Base-by-base conservation (phyloP, 2,113 vertebrate species). In the Aptenodytes forsteri region DNA sequence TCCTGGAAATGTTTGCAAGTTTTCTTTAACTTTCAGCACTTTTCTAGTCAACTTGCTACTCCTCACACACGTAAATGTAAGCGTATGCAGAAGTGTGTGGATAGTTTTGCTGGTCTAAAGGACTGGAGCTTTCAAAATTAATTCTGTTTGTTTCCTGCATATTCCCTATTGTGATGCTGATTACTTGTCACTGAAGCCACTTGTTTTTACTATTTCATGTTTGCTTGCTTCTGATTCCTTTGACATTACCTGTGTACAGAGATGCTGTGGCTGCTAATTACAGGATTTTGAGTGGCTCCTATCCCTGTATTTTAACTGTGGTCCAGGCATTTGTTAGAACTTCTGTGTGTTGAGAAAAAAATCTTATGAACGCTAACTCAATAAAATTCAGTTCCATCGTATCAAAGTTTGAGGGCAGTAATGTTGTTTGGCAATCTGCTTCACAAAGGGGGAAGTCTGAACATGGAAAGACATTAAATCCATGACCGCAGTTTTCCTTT, bases 161-260 rank as follows among this genome's bases (percentile, higher is more conserved):
- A 90, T 95, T 97, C 83, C 88, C 85, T 92, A 65, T 93, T 34
- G 83, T 82, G 50, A 66, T 83, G 64, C n/a, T 92, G 86, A 95
- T 90, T 92, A 52, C 38, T 90, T 88, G 38, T 46, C 3, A 1
- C 26, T 67, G 72, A 90, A 95, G 76, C 56, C 47, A 27, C 59
- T 80, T 83, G 55, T 81, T 96, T 93, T 96, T 83, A 89, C 67
- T 95, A 62, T 92, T 97, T 97, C 76, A 78, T 92, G 79, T 59
- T 89, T 92, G 42, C 83, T 92, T 97, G n/a, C 55, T 38, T 97
- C 90, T 58, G 54, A 88, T 90, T 97, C 62, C 84, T 94, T 88
- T 93, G 90, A 73, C 78, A 94, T 92, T 94, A 93, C 88, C 83
- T 92, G 71, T 87, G 96, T 93, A 90, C 81, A 70, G 83, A 90